Conservation (phyloP, 2,888 invertebrate species). For the Latrodectus elegans region DNA sequence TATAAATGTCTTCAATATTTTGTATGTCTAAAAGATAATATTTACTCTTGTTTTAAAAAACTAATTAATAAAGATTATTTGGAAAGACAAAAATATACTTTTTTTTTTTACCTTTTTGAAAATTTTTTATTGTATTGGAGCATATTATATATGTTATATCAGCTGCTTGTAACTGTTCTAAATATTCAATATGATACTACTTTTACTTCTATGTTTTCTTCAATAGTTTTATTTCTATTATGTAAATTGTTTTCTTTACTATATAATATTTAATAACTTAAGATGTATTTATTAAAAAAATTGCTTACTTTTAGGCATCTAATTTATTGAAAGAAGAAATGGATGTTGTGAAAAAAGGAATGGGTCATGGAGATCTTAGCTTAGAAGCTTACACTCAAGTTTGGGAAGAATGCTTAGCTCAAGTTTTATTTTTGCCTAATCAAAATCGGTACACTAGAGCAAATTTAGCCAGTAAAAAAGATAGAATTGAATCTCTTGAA, state of each 20-base stretch:
- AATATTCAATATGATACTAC: too few relatives aligned
- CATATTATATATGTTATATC: too few relatives aligned
- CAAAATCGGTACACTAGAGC: slow-evolving; percentile 95
- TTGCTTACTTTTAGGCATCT: slow-evolving; percentile 77
- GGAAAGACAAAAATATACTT: too few relatives aligned
- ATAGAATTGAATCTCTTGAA: slow-evolving; percentile 93
- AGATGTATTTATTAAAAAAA: neutral
- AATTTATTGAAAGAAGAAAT: slow-evolving; percentile 86
- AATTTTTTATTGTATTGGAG: too few relatives aligned
- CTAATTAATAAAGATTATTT: too few relatives aligned
- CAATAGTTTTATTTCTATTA: neutral
- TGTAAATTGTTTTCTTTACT: neutral
- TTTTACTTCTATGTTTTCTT: neutral
- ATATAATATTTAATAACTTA: neutral
- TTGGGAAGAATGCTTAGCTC: slow-evolving; percentile 95
- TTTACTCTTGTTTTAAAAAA: too few relatives aligned
- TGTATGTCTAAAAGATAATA: too few relatives aligned
- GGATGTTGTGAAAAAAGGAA: slow-evolving; percentile 91
- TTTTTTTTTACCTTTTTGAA: too few relatives aligned
- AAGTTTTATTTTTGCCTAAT: slow-evolving; percentile 91
- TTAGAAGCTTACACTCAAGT: slow-evolving; percentile 94
- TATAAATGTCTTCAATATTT: too few relatives aligned
- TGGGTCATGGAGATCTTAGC: slow-evolving; percentile 95
- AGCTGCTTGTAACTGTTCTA: too few relatives aligned
- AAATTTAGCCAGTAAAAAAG: slow-evolving; percentile 95